Conservation (phyloP, 64 coral and sea anemone genomes). For the Acropora yongei region DNA sequence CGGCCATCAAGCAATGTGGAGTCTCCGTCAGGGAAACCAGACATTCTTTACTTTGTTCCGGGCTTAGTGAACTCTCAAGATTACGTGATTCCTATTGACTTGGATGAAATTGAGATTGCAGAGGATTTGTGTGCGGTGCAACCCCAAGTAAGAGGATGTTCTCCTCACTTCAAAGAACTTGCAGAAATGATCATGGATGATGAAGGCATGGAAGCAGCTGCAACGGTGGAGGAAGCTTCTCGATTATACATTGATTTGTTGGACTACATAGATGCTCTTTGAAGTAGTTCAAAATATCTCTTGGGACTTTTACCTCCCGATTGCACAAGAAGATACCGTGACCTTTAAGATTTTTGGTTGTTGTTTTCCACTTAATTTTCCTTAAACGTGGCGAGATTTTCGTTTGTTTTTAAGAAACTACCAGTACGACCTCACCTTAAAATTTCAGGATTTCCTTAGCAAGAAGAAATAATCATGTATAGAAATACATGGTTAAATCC, state of each 20-base stretch:
- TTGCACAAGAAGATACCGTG: no score
- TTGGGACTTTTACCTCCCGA: no score
- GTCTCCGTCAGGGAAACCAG: conserved; percentile 6
- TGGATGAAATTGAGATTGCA: conserved; percentile 14
- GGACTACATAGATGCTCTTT: not conserved
- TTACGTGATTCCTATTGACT: conserved; percentile 26
- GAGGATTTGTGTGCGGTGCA: conserved; percentile 14
- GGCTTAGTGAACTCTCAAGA: conserved; percentile 8
- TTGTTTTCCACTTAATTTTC: no score
- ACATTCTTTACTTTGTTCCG: conserved; percentile 9
- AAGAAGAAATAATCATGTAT: no score
- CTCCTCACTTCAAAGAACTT: conserved; percentile 12
- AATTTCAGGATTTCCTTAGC: no score
- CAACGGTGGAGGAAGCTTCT: conserved; percentile 44
- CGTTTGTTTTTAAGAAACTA: no score
- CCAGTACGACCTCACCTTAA: no score
- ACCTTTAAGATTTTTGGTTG: no score
- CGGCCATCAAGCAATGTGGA: conserved; percentile 15
- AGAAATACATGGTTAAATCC: no score
- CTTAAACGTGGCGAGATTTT: no score
- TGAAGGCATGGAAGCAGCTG: conserved; percentile 32
- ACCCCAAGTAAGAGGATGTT: conserved; percentile 47
- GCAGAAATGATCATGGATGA: conserved; percentile 47
- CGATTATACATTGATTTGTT: conserved; percentile 13
- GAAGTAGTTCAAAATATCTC: no score